Evolutionary conservation across 2,888 invertebrate genomes (phyloP), one percentile per base, ranked within the genome.

Genomic region (Clunio marinus): DNA sequence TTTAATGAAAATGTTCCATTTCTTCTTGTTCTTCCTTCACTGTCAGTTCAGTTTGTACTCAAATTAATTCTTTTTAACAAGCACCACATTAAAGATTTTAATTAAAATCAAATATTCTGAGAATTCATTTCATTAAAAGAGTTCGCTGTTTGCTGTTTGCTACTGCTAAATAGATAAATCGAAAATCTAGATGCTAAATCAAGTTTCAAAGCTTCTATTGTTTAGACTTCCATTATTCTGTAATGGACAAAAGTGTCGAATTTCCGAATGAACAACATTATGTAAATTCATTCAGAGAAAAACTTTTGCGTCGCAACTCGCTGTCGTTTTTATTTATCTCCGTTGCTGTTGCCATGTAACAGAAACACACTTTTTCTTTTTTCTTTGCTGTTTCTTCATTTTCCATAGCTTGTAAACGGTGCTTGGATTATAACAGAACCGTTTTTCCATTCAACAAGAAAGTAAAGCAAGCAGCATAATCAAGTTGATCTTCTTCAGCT

Each of bases 331-430:
- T 41, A 41, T 41, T 41, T 41, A 20, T 51, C 51, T 20, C 20
- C 51, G 15, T 5, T 41, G 10, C 41, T n/a, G 51, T 51, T 51
- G 22, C 51, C 51, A 51, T 51, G 51, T 51, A 51, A 51, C 51
- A 51, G 51, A 51, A 51, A 51, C 51, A 51, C 51, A 51, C 20
- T 51, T 51, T 51, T 41, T 17, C 51, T 51, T 51, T 51, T 51
- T 13, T 17, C 51, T 51, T 51, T 51, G n/a, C 22, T 22, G n/a
- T n/a, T 22, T 22, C 51, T 51, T 51, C 22, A 22, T 22, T 51
- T 51, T 51, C 51, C 17, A 51, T n/a, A n/a, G n/a, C n/a, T n/a
- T n/a, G n/a, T n/a, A n/a, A n/a, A n/a, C n/a, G n/a, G n/a, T n/a
- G n/a, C n/a, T n/a, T n/a, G n/a, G n/a, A n/a, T n/a, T 22, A 22